Base-by-base conservation (phyloP, 1,140 invertebrate species). In the Meloidogyne hapla region DNA sequence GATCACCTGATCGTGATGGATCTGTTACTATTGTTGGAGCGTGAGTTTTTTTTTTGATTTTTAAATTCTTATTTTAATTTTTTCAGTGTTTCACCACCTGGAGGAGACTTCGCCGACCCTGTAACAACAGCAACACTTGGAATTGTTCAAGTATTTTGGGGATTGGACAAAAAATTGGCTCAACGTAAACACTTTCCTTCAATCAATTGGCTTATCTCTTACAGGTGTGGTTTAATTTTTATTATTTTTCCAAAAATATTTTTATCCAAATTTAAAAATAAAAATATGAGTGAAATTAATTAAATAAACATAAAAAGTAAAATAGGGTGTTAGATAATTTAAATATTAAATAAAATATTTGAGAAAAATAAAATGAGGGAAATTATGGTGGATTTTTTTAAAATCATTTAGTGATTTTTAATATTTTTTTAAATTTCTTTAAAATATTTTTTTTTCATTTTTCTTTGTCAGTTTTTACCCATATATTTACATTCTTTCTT, bases 141-240 rank as follows among this genome's bases (percentile, higher is more conserved):
- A 92, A 99, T 99, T 88, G 96, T 99, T 25, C 96, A 99, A 90
- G 97, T 99, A 88, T 98, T 98, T 90, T 99, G 96, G 96, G 97
- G 97, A 83, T 90, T 99, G 82, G 97, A 99, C 88, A 99, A 99
- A 89, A 99, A 99, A 89, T 90, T 99, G 66, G 97, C 97, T 3
- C 97, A 99, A 89, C 91, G 97, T 78, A 99, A 99, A 89, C 97
- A 99, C 90, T 99, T 99, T 91, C 97, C 97, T 56, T 98, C 96
- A 74, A 95, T 99, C 88, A 99, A 99, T 89, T 99, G 97, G 97
- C 91, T 99, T 73, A 98, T 99, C 88, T 98, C 95, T 0, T 99
- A 99, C 91, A 94, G 87, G 85, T 87, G 21, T 38, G 62, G n/a
- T 75, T 42, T 42, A 81, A 40, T 61, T 69, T 48, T 23, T 64